Conservation (phyloP, 2,888 invertebrate species). For the Adelphocoris suturalis region DNA sequence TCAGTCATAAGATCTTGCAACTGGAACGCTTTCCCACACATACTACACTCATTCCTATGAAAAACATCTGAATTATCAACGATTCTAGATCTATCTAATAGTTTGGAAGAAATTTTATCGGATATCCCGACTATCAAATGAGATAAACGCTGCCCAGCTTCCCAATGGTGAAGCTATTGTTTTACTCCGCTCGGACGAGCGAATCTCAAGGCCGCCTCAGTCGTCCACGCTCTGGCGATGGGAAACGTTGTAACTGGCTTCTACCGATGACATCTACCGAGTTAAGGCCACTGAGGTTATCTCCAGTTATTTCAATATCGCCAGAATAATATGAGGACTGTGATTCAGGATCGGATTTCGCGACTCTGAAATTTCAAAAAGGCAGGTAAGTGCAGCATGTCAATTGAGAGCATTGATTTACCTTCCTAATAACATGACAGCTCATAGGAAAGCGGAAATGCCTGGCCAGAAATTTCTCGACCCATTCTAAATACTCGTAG, state of each 20-base stretch:
- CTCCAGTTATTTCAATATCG: background rate
- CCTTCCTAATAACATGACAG: too few species aligned
- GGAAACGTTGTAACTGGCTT: background rate
- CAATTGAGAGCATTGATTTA: too few species aligned
- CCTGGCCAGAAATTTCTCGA: too few species aligned
- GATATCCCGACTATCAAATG: background rate
- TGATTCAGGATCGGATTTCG: background rate
- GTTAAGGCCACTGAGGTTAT: background rate
- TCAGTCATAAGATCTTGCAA: too few species aligned
- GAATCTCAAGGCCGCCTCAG: background rate
- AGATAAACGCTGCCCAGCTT: slow-evolving; percentile 12
- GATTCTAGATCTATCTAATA: too few species aligned
- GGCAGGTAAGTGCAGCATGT: background rate
- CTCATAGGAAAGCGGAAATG: too few species aligned
- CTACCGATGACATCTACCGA: background rate
- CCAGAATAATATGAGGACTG: background rate
- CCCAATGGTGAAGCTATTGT: background rate
- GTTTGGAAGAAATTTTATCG: background rate
- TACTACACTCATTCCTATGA: too few species aligned
- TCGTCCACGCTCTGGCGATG: background rate
- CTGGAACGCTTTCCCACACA: too few species aligned
- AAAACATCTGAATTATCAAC: too few species aligned
- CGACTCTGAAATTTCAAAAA: background rate
- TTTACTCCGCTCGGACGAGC: slow-evolving; percentile 26
- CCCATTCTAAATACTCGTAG: too few species aligned